A percentile compares a stretch with the other conserved stretches of the same genome.
Evolutionary conservation across 2,888 invertebrate species (phyloP).

Genomic region (Drosophila limbata): DNA sequence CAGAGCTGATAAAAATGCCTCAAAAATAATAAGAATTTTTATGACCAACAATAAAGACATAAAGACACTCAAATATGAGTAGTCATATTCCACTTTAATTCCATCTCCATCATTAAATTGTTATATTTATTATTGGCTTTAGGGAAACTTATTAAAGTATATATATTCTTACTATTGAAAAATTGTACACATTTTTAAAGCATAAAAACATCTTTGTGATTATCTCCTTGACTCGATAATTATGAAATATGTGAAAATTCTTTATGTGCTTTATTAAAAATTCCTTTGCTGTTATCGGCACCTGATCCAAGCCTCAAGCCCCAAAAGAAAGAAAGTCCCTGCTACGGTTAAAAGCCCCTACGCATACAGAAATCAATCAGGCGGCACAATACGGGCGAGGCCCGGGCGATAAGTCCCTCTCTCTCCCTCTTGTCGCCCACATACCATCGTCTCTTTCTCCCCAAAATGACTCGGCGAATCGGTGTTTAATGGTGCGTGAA

Average conservation of each 20-base stretch:
- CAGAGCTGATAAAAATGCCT: slow-evolving; percentile 3
- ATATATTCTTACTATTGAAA: not conserved
- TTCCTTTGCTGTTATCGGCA: slow-evolving; percentile 53
- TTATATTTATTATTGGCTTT: too few relatives aligned
- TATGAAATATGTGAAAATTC: slow-evolving; percentile 52
- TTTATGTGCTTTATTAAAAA: slow-evolving; percentile 70
- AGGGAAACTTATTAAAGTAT: not conserved
- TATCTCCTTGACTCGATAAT: slow-evolving; percentile 19
- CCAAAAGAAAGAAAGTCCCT: not conserved
- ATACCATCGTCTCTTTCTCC: slow-evolving; percentile 19
- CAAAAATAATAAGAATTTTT: slow-evolving; percentile 16
- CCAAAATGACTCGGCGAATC: slow-evolving; percentile 74
- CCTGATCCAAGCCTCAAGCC: slow-evolving; percentile 30
- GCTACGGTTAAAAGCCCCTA: slow-evolving; percentile 11
- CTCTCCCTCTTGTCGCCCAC: not conserved
- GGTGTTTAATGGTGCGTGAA: slow-evolving; percentile 77
- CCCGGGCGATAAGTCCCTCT: slow-evolving; percentile 40
- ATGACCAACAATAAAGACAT: not conserved
- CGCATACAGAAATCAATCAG: slow-evolving; percentile 77
- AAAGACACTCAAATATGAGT: slow-evolving; percentile 1
- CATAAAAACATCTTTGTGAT: slow-evolving; percentile 4
- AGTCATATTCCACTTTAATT: not conserved
- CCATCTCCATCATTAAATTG: not conserved
- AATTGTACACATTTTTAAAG: not conserved
- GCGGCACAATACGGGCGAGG: slow-evolving; percentile 70